Conservation (phyloP, 2,113 vertebrate species). For the Bufo gargarizans region DNA sequence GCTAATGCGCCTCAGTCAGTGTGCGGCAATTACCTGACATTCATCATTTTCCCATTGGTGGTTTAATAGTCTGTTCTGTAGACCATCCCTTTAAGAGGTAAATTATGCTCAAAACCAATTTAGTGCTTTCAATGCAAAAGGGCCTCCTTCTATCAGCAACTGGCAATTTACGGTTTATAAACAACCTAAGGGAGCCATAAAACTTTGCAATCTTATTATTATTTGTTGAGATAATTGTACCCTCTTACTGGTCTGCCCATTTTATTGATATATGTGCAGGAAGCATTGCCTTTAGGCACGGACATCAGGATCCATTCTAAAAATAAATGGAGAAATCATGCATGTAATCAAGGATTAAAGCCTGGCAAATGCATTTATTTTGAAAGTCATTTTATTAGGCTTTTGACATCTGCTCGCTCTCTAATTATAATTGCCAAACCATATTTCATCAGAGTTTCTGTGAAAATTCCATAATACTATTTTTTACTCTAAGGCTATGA, state of each 20-base stretch:
- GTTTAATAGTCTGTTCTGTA: background rate
- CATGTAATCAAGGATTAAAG: conserved; percentile 61
- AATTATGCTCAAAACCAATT: background rate
- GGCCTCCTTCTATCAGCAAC: background rate
- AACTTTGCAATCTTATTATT: background rate
- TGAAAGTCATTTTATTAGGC: conserved; percentile 66
- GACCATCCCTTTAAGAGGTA: background rate
- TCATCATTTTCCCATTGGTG: background rate
- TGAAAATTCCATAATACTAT: conserved; percentile 22
- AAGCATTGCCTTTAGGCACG: conserved; percentile 32
- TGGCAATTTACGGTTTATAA: background rate
- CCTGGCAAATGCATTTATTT: conserved; percentile 61
- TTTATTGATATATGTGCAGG: background rate
- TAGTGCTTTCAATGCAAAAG: background rate
- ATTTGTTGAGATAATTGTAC: background rate
- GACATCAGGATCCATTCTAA: conserved; percentile 51
- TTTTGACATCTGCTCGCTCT: conserved; percentile 71
- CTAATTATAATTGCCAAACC: conserved; percentile 68
- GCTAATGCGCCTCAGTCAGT: background rate
- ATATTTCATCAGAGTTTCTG: conserved; percentile 61
- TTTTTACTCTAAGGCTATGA: background rate
- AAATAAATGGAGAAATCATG: conserved; percentile 52
- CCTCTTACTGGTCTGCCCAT: background rate
- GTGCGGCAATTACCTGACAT: background rate
- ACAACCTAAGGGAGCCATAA: background rate